Base-by-base conservation (phyloP, 2,888 invertebrate genomes). In the Drosophila percnosoma region DNA sequence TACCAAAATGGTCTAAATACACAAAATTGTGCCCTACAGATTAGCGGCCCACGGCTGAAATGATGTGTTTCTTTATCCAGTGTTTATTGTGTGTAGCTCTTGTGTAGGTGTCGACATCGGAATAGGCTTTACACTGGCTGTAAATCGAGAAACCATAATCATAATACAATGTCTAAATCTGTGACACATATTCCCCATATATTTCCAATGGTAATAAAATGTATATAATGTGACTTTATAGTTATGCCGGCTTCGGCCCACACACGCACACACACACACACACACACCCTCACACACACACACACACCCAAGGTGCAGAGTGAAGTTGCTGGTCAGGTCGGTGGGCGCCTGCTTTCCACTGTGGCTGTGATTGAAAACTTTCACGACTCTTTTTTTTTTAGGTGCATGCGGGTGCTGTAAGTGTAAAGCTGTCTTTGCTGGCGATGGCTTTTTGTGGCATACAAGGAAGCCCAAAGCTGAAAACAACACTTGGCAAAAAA, bases 261-360 rank as follows among this genome's bases (percentile, higher is more conserved):
- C 62, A 55, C 78, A 63, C 51, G 54, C 53, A 29, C 51, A 54
- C 53, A 29, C 51, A 54, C 13, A 29, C 64, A 27, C 57, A 24
- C 24, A 24, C 24, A 27, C 24, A 27, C 24, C 24, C 24, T 27
- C 13, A 60, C 68, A 67, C 60, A 68, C 68, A 69, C 77, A 61
- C 42, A 60, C 49, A 75, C 45, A 45, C 24, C 24, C 21, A 45
- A 45, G 21, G 45, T 45, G 45, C 24, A 24, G 13, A 21, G 7
- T 33, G 61, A 73, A 75, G 69, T 69, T 63, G 82, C 58, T 78
- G 70, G 78, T 66, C 76, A 64, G 80, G 71, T 87, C 65, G 70
- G 78, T 78, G 83, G 83, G 83, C 84, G 84, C 82, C 82, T 75
- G 85, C 84, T 85, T 85, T 85, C 73, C 87, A 85, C 76, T 76